Evolutionary conservation across 1,140 invertebrate species (phyloP).

Genomic region (Condylostylus longicornis): DNA sequence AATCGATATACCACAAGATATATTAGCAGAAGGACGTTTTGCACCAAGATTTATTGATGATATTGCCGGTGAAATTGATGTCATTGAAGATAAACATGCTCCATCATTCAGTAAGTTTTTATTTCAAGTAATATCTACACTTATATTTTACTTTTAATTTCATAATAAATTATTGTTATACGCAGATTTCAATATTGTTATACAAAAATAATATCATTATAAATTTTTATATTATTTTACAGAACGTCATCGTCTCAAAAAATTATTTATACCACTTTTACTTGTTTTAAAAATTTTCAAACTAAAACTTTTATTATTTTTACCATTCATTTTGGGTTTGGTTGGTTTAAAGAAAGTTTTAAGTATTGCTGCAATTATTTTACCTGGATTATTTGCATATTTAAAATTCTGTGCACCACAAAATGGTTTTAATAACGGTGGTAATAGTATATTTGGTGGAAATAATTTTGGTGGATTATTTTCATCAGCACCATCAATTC

Average conservation of each 20-base stretch:
- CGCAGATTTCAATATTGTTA: not conserved
- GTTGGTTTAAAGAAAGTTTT: slow-evolving; percentile 71
- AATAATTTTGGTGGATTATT: slow-evolving; percentile 14
- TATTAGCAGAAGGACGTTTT: slow-evolving; percentile 52
- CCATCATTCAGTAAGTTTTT: slow-evolving; percentile 55
- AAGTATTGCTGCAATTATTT: slow-evolving; percentile 55
- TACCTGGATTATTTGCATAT: slow-evolving; percentile 62
- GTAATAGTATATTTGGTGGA: slow-evolving; percentile 21
- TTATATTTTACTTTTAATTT: not conserved
- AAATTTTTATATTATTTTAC: slow-evolving; percentile 18
- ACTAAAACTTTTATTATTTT: slow-evolving; percentile 59
- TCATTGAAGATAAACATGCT: slow-evolving; percentile 63
- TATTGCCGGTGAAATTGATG: slow-evolving; percentile 63
- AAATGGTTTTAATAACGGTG: slow-evolving; percentile 16
- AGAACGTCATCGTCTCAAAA: slow-evolving; percentile 64
- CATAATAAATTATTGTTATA: not conserved
- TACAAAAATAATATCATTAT: not conserved
- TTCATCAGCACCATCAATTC: slow-evolving; percentile 27
- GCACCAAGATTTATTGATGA: slow-evolving; percentile 65
- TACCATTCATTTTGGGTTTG: slow-evolving; percentile 63
- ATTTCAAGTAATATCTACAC: not conserved
- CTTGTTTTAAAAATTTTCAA: slow-evolving; percentile 71
- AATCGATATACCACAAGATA: slow-evolving; percentile 48
- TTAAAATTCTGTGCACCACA: slow-evolving; percentile 57
- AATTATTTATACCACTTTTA: slow-evolving; percentile 64